Conservation (phyloP, 2,888 invertebrate species). For the Cantharis flavilabris region DNA sequence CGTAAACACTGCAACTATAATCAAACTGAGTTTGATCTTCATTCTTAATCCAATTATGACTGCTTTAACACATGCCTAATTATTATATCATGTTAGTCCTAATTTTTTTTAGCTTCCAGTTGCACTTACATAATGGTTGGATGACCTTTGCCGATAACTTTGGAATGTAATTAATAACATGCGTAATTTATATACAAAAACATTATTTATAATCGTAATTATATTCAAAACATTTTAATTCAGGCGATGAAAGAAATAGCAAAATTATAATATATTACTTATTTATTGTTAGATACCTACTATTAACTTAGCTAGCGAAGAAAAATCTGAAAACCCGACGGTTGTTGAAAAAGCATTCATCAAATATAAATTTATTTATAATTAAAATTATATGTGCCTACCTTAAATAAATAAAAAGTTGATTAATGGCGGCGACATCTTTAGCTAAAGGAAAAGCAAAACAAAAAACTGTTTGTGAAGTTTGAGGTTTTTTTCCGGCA, state of each 20-base stretch:
- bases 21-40: slow-evolving; percentile 18
- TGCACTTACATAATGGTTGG: slow-evolving; percentile 35
- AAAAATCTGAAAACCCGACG: no score
- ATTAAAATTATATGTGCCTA: no score
- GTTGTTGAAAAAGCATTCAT: no score
- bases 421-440: background rate
- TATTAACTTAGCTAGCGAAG: background rate
- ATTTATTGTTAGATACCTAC: no score
- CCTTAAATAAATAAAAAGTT: background rate
- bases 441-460: background rate
- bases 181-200: slow-evolving; percentile 1
- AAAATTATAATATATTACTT: background rate
- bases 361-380: no score
- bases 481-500: no score
- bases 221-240: background rate
- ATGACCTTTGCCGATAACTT: slow-evolving; percentile 38
- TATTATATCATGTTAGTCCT: slow-evolving; percentile 29
- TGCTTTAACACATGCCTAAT: slow-evolving; percentile 21
- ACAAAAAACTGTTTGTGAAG: no score
- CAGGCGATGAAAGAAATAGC: background rate
- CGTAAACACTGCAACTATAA: slow-evolving; percentile 4
- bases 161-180: slow-evolving; percentile 15
- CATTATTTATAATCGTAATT: background rate
- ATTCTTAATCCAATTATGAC: slow-evolving; percentile 30
- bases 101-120: slow-evolving; percentile 26